Evolutionary conservation across 2,113 vertebrate genomes (phyloP).

Genomic region (Anoplopoma fimbria): DNA sequence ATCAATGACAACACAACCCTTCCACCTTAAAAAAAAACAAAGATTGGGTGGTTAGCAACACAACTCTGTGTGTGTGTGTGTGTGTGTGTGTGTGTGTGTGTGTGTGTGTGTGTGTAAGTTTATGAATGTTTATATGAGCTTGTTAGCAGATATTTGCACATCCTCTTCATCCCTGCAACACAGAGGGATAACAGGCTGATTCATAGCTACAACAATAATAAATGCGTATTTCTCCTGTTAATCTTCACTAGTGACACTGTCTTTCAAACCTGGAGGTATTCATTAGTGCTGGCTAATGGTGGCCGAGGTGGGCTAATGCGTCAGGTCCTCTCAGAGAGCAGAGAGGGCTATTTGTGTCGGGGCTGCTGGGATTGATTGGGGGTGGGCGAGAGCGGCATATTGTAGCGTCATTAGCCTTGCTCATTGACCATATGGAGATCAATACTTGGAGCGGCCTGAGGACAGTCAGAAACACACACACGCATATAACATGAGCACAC

Average conservation of each 20-base stretch:
- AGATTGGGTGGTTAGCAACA: slow-evolving; percentile 39
- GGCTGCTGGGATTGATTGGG: slow-evolving; percentile 70
- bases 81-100: slow-evolving; percentile 1
- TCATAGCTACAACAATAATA: slow-evolving; percentile 7
- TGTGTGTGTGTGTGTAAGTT: background rate
- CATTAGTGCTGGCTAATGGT: slow-evolving; percentile 47
- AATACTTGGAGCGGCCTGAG: slow-evolving; percentile 73
- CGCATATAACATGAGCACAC: background rate
- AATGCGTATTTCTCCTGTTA: slow-evolving; percentile 14
- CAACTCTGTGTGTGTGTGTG: background rate
- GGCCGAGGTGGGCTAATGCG: slow-evolving; percentile 54
- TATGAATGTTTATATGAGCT: slow-evolving; percentile 12
- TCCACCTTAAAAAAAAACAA: slow-evolving; percentile 63
- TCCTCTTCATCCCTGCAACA: background rate
- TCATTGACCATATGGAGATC: slow-evolving; percentile 80
- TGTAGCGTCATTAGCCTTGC: slow-evolving; percentile 75
- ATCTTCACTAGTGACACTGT: slow-evolving; percentile 12
- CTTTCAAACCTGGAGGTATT: slow-evolving; percentile 41
- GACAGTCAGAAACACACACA: slow-evolving; percentile 50
- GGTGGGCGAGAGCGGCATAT: slow-evolving; percentile 67
- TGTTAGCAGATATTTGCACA: slow-evolving; percentile 12
- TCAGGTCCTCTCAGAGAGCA: slow-evolving; percentile 33
- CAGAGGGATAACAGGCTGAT: slow-evolving; percentile 6
- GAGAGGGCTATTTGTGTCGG: slow-evolving; percentile 54
- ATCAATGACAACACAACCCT: slow-evolving; percentile 73